Evolutionary conservation across 2,888 invertebrate genomes (phyloP), one percentile per base, ranked within the genome.

Genomic region (Nemapogon koenigi): DNA sequence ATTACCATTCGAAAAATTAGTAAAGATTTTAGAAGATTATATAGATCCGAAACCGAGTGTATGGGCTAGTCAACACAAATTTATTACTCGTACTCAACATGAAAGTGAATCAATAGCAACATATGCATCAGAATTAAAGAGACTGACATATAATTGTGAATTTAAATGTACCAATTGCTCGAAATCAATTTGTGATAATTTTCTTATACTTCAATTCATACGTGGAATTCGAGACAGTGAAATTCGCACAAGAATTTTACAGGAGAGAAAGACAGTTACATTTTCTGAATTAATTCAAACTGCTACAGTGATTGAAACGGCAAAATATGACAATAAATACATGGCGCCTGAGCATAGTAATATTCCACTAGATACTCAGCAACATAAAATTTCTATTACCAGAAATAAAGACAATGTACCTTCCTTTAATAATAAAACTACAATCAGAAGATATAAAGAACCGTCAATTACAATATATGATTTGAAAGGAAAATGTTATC

Each of bases 171-270:
- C 6, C 22, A 6, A 22, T 22, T 22, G 22, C 22, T 22, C 22
- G 10, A 22, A 22, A 22, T 22, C 28, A 28, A 28, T 28, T 28
- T 28, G n/a, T 28, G 28, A 28, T 28, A 28, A 28, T n/a, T 28
- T 28, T 28, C 28, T 28, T 8, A 28, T 13, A n/a, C 11, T 28
- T 8, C 28, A 28, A 28, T 28, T 28, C 11, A 28, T 28, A 4
- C 11, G 22, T 22, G 22, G 22, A 6, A 28, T 28, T 4, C 11
- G 11, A 28, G 11, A n/a, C 4, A n/a, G 4, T n/a, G 28, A 28
- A 4, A 28, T 28, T n/a, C 28, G 28, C 11, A 28, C 28, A 28
- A 28, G 11, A 22, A 22, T 22, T 7, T 22, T 22, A 22, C 10
- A 22, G 10, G 22, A 22, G 6, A 10, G 6, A 22, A 22, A 22